These are phyloP conservation scores for Speoplatyrhinus poulsoni DNA, from an alignment of 2,113 vertebrate genomes.

Conservation along the genomic window DNA sequence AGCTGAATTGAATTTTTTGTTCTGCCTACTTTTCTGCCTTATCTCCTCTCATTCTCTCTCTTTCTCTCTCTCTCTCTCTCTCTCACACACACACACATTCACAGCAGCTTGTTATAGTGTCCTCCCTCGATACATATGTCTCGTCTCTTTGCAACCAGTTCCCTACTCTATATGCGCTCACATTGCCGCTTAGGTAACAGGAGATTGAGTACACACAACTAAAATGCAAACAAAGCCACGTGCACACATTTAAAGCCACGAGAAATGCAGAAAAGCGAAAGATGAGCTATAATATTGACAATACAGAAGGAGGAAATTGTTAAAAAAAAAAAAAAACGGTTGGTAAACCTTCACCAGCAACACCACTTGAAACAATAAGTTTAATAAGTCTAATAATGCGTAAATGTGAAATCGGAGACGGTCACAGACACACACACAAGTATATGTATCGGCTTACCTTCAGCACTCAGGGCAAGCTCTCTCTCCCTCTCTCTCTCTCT, in stretches of 20 bases:
- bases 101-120: neutral
- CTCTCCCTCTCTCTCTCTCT: constrained; percentile 26
- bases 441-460: constrained; percentile 63
- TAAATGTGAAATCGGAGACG: constrained; percentile 50
- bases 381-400: constrained; percentile 39
- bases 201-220: constrained; percentile 4
- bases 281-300: too few species aligned
- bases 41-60: constrained; percentile 2
- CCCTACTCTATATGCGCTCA: constrained; percentile 1
- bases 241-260: constrained; percentile 14
- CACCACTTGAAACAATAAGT: constrained; percentile 31
- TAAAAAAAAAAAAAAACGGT: too few species aligned
- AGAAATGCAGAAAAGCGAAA: neutral
- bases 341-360: constrained; percentile 3
- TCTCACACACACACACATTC: constrained; percentile 3
- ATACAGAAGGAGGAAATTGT: too few species aligned
- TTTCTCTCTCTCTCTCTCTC: constrained; percentile 4
- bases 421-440: constrained; percentile 7
- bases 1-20: too few species aligned
- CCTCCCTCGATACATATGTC: constrained; percentile 1
- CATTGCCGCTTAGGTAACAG: constrained; percentile 19
- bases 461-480: constrained; percentile 48
- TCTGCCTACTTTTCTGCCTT: neutral
- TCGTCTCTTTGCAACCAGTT: constrained; percentile 1
- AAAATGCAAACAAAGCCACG: neutral